These are phyloP conservation scores for Peromyscus nudipes DNA, from an alignment of 2,797 vertebrate genomes.

Conservation along the genomic window DNA sequence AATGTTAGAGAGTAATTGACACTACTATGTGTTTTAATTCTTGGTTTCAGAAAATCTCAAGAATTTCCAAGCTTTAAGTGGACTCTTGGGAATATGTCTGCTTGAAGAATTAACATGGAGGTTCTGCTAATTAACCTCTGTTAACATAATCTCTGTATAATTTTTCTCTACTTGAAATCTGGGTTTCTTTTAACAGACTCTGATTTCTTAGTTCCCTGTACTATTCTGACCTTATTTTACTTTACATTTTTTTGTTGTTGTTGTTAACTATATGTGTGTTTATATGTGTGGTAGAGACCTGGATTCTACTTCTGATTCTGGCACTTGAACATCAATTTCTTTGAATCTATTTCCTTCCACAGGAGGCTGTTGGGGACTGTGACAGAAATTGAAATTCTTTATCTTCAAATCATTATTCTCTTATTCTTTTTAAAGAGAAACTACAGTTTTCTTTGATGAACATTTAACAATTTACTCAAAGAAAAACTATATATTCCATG, in stretches of 20 bases:
- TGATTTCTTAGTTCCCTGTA: background rate
- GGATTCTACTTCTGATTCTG: background rate
- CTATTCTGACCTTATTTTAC: constrained; percentile 4
- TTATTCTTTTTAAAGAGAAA: background rate
- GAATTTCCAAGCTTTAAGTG: constrained; percentile 47
- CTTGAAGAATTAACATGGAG: constrained; percentile 12
- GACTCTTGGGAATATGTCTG: background rate
- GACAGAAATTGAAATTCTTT: background rate
- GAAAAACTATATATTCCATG: background rate
- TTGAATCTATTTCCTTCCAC: background rate
- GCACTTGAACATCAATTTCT: background rate
- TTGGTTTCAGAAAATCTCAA: constrained; percentile 56
- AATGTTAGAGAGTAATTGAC: background rate
- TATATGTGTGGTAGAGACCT: background rate
- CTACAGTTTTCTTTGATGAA: background rate
- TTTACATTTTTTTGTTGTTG: background rate
- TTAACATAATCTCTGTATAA: constrained; percentile 25
- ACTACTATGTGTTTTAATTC: constrained; percentile 21
- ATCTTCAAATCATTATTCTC: background rate
- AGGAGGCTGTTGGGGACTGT: background rate
- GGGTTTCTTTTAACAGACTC: background rate
- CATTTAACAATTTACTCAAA: background rate
- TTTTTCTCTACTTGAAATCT: constrained; percentile 62
- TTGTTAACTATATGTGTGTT: background rate
- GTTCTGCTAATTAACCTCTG: constrained; percentile 21